Conservation (phyloP, 2,888 invertebrate genomes). For the Nebria brevicollis region DNA sequence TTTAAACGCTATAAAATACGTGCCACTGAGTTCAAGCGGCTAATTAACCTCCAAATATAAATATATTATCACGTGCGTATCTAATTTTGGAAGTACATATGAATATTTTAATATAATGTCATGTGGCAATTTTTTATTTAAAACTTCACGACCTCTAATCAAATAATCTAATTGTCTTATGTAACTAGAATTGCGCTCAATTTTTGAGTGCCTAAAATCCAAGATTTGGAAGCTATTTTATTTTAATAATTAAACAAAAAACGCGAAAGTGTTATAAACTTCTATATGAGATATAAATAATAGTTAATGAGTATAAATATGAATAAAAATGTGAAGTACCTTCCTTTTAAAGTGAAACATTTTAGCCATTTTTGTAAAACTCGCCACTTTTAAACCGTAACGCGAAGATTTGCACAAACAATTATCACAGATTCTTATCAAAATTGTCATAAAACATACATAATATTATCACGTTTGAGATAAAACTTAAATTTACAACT, state of each 20-base stretch:
- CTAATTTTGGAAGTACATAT: neutral
- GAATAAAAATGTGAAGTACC: neutral
- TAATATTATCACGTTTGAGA: neutral
- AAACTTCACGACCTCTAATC: no score
- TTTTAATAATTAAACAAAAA: no score
- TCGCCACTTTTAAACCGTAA: neutral
- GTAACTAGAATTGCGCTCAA: no score
- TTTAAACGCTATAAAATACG: neutral
- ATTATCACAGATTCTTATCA: neutral
- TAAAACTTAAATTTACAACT: no score
- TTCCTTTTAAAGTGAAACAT: neutral
- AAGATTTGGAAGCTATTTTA: no score
- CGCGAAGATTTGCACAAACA: neutral
- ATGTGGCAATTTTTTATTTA: neutral
- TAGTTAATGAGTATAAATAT: neutral
- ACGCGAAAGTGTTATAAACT: no score
- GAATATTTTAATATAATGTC: neutral
- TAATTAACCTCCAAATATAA: neutral
- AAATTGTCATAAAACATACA: neutral
- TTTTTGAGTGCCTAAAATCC: no score
- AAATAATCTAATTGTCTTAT: no score
- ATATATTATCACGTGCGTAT: neutral
- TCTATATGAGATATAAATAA: neutral
- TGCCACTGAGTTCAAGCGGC: neutral
- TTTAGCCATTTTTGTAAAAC: neutral